phyloP scores from a whole-genome alignment of 2,888 invertebrate species.

The Mythimna ferrago region DNA sequence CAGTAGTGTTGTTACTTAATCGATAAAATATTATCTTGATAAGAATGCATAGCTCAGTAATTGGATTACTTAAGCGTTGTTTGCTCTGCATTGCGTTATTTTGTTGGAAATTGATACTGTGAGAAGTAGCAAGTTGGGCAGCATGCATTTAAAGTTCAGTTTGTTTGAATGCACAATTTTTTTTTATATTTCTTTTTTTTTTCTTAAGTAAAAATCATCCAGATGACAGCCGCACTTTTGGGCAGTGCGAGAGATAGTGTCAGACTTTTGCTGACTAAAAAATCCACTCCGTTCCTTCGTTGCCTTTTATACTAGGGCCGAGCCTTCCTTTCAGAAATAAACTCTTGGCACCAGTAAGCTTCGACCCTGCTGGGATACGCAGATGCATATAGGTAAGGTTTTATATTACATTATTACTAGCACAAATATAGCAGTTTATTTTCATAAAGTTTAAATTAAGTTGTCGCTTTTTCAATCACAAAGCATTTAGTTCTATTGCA shows the following conservation, averaged over 20 bases:
- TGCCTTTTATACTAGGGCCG: too few species aligned
- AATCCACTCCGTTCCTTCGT: too few species aligned
- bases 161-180: neutral
- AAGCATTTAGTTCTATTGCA: neutral
- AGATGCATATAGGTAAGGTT: neutral
- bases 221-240: too few species aligned
- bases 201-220: too few species aligned
- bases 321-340: too few species aligned
- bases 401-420: neutral
- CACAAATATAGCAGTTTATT: neutral
- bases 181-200: too few species aligned
- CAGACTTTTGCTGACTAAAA: too few species aligned
- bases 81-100: constrained; percentile 57
- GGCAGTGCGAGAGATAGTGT: too few species aligned
- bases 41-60: constrained; percentile 72
- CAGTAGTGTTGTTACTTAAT: constrained; percentile 80
- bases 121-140: constrained; percentile 14
- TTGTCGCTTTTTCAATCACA: neutral
- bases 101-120: constrained; percentile 30
- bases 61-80: constrained; percentile 73
- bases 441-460: too few species aligned
- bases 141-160: neutral
- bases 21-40: constrained; percentile 77
- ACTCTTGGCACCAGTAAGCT: too few species aligned
- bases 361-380: too few species aligned